Evolutionary conservation across 2,888 invertebrate genomes (phyloP).

Genomic region (Nephrocerus scutellatus): DNA sequence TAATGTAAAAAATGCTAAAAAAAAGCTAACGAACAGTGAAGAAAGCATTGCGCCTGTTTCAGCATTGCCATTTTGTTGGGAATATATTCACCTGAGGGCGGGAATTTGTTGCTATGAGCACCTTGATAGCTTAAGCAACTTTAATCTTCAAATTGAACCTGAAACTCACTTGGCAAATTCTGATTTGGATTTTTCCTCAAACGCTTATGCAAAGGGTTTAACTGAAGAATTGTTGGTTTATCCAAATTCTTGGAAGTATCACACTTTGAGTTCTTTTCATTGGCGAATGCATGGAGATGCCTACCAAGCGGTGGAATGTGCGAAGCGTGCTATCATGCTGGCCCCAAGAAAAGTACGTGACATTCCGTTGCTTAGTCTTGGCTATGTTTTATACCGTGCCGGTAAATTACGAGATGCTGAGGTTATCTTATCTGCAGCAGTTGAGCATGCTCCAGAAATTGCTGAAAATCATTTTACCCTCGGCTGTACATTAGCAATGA

Average conservation of each 20-base stretch:
- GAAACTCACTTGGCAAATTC: conserved; percentile 34
- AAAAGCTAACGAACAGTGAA: conserved; percentile 19
- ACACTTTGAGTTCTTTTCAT: conserved; percentile 42
- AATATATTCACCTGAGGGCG: conserved; percentile 26
- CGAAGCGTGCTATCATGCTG: conserved; percentile 36
- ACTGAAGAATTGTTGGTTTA: conserved; percentile 32
- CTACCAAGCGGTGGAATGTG: conserved; percentile 40
- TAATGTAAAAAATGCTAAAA: conserved; percentile 32
- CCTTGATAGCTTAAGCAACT: conserved; percentile 33
- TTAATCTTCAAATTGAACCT: conserved; percentile 32
- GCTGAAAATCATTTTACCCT: conserved; percentile 43
- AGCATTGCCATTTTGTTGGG: conserved; percentile 30
- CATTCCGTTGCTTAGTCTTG: conserved; percentile 41
- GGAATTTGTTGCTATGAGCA: conserved; percentile 38
- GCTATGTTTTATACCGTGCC: conserved; percentile 41
- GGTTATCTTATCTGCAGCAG: conserved; percentile 36
- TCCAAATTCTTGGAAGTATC: conserved; percentile 42
- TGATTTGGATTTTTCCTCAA: conserved; percentile 24
- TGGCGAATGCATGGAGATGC: conserved; percentile 45
- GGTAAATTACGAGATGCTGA: conserved; percentile 39
- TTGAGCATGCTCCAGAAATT: conserved; percentile 39
- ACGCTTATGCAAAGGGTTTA: conserved; percentile 18
- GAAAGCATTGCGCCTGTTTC: conserved; percentile 11
- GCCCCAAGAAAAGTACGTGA: conserved; percentile 38
- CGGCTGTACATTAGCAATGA: conserved; percentile 38